These are phyloP conservation scores for Cydia splendana DNA, from an alignment of 1,140 invertebrate species.

Conservation along the genomic window DNA sequence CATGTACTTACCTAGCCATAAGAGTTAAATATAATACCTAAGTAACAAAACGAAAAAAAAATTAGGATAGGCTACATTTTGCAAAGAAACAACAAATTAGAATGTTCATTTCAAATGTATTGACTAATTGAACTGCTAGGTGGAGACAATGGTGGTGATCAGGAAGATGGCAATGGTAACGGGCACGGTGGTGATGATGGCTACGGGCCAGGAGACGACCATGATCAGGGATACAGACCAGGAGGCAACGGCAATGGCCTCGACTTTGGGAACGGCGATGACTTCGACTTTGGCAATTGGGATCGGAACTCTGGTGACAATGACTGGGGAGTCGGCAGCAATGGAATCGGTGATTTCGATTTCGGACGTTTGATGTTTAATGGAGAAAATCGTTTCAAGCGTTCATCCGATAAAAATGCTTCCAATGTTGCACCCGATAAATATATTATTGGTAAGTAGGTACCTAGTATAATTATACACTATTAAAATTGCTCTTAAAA, in stretches of 20 bases:
- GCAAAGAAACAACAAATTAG: no score
- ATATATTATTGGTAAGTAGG: conserved; percentile 9
- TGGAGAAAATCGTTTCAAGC: not conserved
- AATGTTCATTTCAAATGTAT: no score
- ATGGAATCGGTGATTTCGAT: not conserved
- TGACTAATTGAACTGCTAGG: no score
- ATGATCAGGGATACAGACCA: not conserved
- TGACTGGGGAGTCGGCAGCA: not conserved
- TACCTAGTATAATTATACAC: no score
- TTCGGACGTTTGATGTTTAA: not conserved
- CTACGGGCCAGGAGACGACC: not conserved
- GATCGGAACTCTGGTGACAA: not conserved
- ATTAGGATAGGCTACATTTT: no score
- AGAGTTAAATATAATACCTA: no score
- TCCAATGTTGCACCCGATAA: not conserved
- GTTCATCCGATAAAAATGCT: not conserved
- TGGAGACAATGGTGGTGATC: not conserved
- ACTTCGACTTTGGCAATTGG: not conserved
- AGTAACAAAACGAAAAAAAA: no score
- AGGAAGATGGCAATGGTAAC: not conserved
- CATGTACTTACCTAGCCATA: no score
- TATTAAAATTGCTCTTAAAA: no score
- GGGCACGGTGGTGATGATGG: not conserved
- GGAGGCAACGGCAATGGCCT: not conserved
- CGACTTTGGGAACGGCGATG: no score